Evolutionary conservation across 2,113 vertebrate genomes (phyloP), one percentile per base, ranked within the genome.

Genomic region (Isurus oxyrinchus): DNA sequence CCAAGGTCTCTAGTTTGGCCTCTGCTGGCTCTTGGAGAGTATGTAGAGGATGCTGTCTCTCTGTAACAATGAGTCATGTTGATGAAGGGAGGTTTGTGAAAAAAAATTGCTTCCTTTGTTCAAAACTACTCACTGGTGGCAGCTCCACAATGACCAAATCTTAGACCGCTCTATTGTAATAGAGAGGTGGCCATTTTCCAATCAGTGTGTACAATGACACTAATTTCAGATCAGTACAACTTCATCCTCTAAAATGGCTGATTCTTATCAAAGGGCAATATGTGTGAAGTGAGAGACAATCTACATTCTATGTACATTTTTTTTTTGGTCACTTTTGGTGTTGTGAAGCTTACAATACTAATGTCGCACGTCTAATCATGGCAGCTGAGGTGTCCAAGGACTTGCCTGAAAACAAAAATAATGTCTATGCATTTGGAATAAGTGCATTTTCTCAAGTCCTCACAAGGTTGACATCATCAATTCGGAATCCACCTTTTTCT

Each of bases 401-500:
- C 3, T n/a, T 63, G 59, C 31, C 90, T 40, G 93, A 66, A 13
- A 63, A 49, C 44, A 19, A 25, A n/a, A 21, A 13, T 57, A 13
- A 31, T 35, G 87, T 55, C 87, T 7, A 57, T 27, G 87, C 27
- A 27, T 44, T 57, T 23, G 40, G 81, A 81, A 49, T 44, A 7
- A 66, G 59, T 10, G 4, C 16, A 0, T 5, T 2, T 35, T 35
- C 25, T 19, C 55, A 6, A 7, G 57, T 96, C 53, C 55, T 96
- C 88, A 96, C 13, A 88, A 76, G 53, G 35, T 35, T 13, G 96
- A 76, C 25, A 8, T 81, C 66, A 98, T 98, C 87, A 97, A 96
- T 96, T 98, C 97, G 66, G 98, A 97, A 91, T 99, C 98, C 96
- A 98, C 98, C 96, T 99, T 99, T 97, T 98, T 98, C 97, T 99